These are phyloP conservation scores for Craseonycteris thonglongyai DNA, from an alignment of 2,113 vertebrate species.

Conservation along the genomic window DNA sequence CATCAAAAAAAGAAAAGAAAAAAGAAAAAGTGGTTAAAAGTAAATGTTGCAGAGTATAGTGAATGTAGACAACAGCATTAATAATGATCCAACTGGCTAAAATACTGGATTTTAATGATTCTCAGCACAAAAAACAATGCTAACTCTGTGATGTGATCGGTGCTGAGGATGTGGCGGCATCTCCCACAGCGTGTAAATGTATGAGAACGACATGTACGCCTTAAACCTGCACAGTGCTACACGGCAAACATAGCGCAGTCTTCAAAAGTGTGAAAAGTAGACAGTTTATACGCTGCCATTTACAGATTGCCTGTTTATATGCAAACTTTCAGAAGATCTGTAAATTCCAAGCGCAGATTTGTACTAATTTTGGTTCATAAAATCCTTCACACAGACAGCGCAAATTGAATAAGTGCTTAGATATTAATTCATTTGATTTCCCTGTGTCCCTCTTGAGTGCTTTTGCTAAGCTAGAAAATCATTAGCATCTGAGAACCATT, in stretches of 20 bases:
- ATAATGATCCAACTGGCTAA: not conserved
- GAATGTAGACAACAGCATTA: not conserved
- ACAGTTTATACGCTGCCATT: not conserved
- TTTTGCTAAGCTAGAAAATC: not conserved
- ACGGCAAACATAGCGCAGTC: fast-evolving
- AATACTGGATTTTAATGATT: not conserved
- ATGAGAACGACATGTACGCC: fast-evolving
- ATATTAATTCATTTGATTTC: not conserved
- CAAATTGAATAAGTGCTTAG: not conserved
- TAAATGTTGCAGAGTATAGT: not conserved
- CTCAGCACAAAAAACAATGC: not conserved
- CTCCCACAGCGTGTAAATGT: fast-evolving
- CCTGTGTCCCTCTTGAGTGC: not conserved
- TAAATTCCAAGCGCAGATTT: no score
- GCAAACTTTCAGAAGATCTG: not conserved
- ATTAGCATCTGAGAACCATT: not conserved
- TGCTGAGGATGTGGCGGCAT: no score
- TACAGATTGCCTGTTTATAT: not conserved
- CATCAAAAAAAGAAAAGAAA: no score
- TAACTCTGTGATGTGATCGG: fast-evolving
- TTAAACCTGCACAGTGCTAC: fast-evolving
- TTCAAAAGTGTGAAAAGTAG: not conserved
- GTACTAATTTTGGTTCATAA: not conserved
- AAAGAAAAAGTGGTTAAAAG: not conserved
- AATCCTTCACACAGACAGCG: not conserved